Conservation (phyloP, 1,140 invertebrate species). For the Drosophila yakuba region DNA sequence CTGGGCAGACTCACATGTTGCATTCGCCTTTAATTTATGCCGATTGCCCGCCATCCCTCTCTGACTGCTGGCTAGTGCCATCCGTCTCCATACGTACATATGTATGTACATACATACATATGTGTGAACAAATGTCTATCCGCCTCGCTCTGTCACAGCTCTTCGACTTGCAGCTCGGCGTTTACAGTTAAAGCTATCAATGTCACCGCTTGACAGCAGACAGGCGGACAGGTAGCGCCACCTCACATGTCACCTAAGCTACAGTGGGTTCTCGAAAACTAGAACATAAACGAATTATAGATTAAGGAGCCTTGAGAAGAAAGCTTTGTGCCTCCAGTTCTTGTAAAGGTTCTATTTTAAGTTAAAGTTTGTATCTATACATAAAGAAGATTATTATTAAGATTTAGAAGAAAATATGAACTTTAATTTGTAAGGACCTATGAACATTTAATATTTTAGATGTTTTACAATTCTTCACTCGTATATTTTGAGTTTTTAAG, state of each 20-base stretch:
- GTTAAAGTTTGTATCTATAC: no score
- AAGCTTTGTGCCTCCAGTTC: no score
- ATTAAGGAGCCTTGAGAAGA: neutral
- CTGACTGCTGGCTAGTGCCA: constrained; percentile 10
- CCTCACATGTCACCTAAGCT: constrained; percentile 33
- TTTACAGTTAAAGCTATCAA: constrained; percentile 80
- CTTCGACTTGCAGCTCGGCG: constrained; percentile 37
- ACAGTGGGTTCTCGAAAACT: constrained; percentile 9
- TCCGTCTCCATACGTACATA: neutral
- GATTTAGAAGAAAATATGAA: no score
- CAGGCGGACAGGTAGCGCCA: constrained; percentile 68
- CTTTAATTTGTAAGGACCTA: no score
- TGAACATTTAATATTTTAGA: no score
- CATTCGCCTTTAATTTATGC: constrained; percentile 77
- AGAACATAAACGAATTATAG: neutral
- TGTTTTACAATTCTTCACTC: no score
- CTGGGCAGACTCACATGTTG: constrained; percentile 69
- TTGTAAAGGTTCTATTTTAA: no score
- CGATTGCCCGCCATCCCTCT: constrained; percentile 37
- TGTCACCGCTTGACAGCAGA: constrained; percentile 63
- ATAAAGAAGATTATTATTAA: no score
- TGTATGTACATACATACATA: no score
- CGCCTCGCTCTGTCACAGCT: constrained; percentile 14
- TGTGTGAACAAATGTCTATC: neutral
- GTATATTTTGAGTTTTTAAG: no score